Conservation (phyloP, 2,113 vertebrate species). For the Saguinus imperator region DNA sequence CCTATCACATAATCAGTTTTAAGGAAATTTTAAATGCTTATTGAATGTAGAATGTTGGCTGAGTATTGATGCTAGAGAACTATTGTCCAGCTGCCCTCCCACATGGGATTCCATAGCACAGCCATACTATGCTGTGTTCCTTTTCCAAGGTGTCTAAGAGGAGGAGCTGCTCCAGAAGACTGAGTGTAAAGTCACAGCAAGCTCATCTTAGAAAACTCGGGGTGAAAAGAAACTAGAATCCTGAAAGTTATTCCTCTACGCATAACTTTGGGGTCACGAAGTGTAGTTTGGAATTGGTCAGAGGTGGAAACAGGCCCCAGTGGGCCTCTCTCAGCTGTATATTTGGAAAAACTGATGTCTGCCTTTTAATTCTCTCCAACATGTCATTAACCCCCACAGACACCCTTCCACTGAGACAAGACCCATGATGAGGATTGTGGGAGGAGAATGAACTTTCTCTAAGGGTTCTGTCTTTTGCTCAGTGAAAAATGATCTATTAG, state of each 20-base stretch:
- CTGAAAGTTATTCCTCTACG: neutral
- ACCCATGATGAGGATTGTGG: neutral
- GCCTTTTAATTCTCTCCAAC: conserved; percentile 49
- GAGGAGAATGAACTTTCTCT: conserved; percentile 51
- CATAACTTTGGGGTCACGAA: neutral
- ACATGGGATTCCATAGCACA: neutral
- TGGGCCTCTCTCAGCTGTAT: neutral
- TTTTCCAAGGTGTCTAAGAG: neutral
- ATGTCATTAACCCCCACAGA: conserved; percentile 47
- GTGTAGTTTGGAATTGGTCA: neutral
- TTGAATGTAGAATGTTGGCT: neutral
- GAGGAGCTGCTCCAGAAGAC: neutral
- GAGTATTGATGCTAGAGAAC: neutral
- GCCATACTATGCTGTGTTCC: neutral
- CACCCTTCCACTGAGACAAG: neutral
- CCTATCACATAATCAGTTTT: neutral
- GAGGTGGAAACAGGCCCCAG: neutral
- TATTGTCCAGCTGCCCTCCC: neutral
- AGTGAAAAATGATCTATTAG: conserved; percentile 58
- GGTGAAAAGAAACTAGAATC: neutral
- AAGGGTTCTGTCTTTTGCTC: conserved; percentile 51
- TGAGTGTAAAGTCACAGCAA: neutral
- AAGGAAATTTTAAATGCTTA: neutral
- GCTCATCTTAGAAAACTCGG: neutral
- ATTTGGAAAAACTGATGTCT: conserved; percentile 57